Conservation (phyloP, 2,113 vertebrate species). For the Microcebus lehilahytsara region DNA sequence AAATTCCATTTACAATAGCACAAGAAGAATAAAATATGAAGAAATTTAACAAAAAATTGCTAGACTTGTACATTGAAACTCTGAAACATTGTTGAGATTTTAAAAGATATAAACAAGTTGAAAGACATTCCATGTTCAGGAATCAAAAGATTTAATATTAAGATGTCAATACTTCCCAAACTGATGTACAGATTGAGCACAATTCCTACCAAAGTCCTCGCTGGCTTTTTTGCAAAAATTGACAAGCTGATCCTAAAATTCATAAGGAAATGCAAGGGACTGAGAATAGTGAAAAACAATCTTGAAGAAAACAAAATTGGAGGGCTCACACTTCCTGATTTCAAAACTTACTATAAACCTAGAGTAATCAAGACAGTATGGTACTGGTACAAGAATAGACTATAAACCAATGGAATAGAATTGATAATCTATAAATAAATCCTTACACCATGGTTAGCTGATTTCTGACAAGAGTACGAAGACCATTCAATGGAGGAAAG, state of each 20-base stretch:
- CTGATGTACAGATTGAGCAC: neutral
- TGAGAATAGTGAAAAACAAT: no score
- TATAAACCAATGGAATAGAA: neutral
- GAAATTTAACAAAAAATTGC: neutral
- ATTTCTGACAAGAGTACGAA: neutral
- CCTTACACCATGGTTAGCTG: neutral
- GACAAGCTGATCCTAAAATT: neutral
- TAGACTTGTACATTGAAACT: neutral
- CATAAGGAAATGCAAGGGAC: no score
- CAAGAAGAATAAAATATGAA: neutral
- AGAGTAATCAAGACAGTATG: neutral
- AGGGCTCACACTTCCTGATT: neutral
- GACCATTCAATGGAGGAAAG: neutral
- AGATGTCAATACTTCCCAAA: neutral
- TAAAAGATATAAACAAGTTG: neutral
- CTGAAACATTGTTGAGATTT: neutral
- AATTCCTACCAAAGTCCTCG: neutral
- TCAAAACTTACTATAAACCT: neutral
- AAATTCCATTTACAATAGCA: neutral
- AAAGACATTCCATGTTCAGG: neutral
- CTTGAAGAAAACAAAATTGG: neutral
- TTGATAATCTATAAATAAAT: neutral
- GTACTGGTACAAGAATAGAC: neutral
- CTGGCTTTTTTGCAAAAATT: neutral
- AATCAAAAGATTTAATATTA: neutral